A percentile compares a stretch with the other conserved stretches of the same genome.
Evolutionary conservation across 2,113 vertebrate species (phyloP).

Genomic region (Alaudala cheleensis): DNA sequence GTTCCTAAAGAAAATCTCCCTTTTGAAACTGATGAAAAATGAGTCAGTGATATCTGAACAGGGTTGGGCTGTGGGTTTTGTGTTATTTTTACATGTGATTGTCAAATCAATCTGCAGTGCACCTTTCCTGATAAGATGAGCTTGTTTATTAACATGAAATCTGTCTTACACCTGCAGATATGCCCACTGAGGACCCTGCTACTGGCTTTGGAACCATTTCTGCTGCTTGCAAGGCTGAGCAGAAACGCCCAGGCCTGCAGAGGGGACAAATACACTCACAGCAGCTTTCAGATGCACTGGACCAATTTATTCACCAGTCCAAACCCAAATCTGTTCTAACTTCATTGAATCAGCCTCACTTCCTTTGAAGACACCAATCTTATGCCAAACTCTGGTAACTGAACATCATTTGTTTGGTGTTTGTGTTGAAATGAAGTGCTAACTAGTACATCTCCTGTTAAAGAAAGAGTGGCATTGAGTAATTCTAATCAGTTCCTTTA

Average conservation of each 20-base stretch:
- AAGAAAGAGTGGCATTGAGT: slow-evolving; percentile 19
- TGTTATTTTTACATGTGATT: neutral
- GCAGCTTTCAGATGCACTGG: neutral
- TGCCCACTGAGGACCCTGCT: neutral
- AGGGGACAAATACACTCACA: neutral
- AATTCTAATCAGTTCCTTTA: slow-evolving; percentile 48
- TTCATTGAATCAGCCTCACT: neutral
- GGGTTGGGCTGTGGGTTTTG: neutral
- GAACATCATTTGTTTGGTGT: slow-evolving; percentile 31
- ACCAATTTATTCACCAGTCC: neutral
- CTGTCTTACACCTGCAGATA: neutral
- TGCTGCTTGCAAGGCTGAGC: neutral
- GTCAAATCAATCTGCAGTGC: neutral
- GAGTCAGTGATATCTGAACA: neutral
- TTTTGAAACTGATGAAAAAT: neutral
- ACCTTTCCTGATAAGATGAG: neutral
- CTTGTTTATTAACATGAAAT: neutral
- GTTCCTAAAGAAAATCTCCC: neutral
- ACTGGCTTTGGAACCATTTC: neutral
- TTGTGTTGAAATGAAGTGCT: slow-evolving; percentile 40
- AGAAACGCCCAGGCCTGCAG: neutral
- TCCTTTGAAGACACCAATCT: slow-evolving; percentile 8
- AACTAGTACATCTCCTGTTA: slow-evolving; percentile 42
- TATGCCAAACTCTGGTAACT: slow-evolving; percentile 9
- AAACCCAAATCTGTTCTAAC: slow-evolving; percentile 5